phyloP scores from a whole-genome alignment of 1,140 invertebrate species.

The Sarcophaga bullata region DNA sequence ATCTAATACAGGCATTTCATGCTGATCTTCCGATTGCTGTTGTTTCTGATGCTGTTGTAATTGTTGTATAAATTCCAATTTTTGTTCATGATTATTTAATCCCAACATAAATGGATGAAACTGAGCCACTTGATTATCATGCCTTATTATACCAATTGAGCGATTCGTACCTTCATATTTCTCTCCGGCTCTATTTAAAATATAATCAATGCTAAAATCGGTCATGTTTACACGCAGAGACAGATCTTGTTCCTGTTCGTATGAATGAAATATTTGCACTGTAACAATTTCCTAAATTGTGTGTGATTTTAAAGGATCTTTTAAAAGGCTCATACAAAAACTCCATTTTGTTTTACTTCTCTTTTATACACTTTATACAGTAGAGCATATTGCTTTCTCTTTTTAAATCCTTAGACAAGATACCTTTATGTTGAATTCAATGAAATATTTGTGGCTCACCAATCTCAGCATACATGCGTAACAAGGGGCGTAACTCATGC shows the following conservation, averaged over 20 bases:
- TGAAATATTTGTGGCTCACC: not conserved
- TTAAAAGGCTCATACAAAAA: not conserved
- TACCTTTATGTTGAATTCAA: not conserved
- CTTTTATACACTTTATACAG: not conserved
- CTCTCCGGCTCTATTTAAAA: slow-evolving; percentile 67
- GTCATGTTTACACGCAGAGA: slow-evolving; percentile 47
- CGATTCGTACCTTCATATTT: slow-evolving; percentile 59
- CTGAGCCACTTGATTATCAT: not conserved
- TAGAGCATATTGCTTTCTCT: not conserved
- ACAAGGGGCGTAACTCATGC: slow-evolving; percentile 20
- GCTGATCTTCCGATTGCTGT: slow-evolving; percentile 15
- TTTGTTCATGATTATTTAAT: slow-evolving; percentile 3
- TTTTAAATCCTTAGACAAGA: not conserved
- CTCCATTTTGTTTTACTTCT: slow-evolving; percentile 30
- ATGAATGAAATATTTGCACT: slow-evolving; percentile 33
- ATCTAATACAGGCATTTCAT: slow-evolving; percentile 61
- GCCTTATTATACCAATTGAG: slow-evolving; percentile 51
- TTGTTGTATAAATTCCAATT: slow-evolving; percentile 21
- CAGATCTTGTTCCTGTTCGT: slow-evolving; percentile 28
- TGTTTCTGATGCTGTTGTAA: not conserved
- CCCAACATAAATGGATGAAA: slow-evolving; percentile 28
- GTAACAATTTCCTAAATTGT: slow-evolving; percentile 28
- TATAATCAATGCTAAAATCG: slow-evolving; percentile 69
- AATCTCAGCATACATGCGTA: not conserved
- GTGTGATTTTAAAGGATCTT: slow-evolving; percentile 43